phyloP scores from a whole-genome alignment of 2,888 invertebrate genomes.

The Syrphus vitripennis region DNA sequence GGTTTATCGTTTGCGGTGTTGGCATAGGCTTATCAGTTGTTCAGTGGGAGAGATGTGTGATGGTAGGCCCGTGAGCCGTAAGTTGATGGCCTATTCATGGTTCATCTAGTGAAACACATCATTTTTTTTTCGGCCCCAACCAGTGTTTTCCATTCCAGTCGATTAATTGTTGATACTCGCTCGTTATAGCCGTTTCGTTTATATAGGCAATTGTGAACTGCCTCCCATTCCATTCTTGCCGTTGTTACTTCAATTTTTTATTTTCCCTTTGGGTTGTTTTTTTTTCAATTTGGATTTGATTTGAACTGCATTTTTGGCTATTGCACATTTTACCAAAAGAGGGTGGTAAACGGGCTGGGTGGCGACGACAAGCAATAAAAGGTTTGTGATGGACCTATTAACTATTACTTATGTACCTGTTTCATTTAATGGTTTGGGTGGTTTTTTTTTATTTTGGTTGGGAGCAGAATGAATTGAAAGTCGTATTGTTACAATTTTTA shows the following conservation, averaged over 20 bases:
- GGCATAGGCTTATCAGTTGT: slow-evolving; percentile 55
- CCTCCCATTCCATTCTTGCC: not conserved
- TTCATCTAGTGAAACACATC: slow-evolving; percentile 20
- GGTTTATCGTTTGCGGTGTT: slow-evolving; percentile 62
- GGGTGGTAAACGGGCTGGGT: not conserved
- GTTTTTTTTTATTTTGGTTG: not conserved
- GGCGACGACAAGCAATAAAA: not conserved
- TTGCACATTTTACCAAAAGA: not conserved
- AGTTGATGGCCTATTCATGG: slow-evolving; percentile 43
- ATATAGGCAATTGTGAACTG: slow-evolving; percentile 39
- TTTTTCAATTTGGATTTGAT: slow-evolving; percentile 14
- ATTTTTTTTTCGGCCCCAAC: not conserved
- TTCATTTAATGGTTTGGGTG: not conserved
- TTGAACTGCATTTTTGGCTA: slow-evolving; percentile 36
- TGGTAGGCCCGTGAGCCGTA: not conserved
- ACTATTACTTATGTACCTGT: not conserved
- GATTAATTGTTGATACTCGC: slow-evolving; percentile 64
- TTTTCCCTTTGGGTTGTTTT: not conserved
- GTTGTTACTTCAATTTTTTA: slow-evolving; percentile 18
- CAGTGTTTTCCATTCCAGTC: slow-evolving; percentile 53
- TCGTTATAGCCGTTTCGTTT: slow-evolving; percentile 32
- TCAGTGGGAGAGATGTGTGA: slow-evolving; percentile 12
- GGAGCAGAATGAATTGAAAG: not conserved
- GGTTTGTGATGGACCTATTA: not conserved
- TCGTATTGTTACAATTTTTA: no score